Percentiles rank a stretch among this genome's conserved stretches.
These are phyloP conservation scores for Polydrusus pterygomalis DNA, from an alignment of 2,888 invertebrate genomes.

Conservation along the genomic window DNA sequence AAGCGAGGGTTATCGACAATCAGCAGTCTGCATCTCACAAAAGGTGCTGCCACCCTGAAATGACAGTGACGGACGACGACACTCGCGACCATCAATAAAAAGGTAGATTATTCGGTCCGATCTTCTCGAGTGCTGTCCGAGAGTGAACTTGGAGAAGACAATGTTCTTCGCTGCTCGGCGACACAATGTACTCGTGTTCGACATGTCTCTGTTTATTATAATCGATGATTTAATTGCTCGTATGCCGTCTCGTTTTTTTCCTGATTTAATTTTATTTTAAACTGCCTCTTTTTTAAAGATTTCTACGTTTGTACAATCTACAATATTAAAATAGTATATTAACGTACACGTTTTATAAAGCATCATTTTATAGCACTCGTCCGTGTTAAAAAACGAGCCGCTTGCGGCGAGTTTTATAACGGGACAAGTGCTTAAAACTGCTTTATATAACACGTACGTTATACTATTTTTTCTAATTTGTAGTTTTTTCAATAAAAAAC, in stretches of 20 bases:
- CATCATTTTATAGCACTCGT: no score
- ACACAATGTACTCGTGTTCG: constrained; percentile 39
- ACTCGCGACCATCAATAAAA: constrained; percentile 64
- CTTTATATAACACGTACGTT: no score
- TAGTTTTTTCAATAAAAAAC: no score
- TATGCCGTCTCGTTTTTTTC: background rate
- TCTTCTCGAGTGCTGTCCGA: constrained; percentile 32
- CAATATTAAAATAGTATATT: no score
- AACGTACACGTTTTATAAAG: no score
- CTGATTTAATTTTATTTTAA: background rate
- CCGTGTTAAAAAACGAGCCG: no score
- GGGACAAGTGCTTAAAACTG: no score
- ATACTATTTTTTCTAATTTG: no score
- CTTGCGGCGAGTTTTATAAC: no score
- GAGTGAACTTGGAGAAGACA: constrained; percentile 33
- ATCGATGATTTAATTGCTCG: constrained; percentile 31
- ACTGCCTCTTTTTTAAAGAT: background rate
- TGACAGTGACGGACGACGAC: constrained; percentile 65
- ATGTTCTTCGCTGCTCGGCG: constrained; percentile 39
- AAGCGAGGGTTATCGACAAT: constrained; percentile 58
- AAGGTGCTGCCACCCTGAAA: constrained; percentile 61
- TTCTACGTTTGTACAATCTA: no score
- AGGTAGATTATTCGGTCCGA: constrained; percentile 60
- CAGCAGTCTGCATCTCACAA: constrained; percentile 61
- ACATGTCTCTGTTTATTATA: constrained; percentile 38